Evolutionary conservation across 2,888 invertebrate species (phyloP).

Genomic region (Syrista parreyssii): DNA sequence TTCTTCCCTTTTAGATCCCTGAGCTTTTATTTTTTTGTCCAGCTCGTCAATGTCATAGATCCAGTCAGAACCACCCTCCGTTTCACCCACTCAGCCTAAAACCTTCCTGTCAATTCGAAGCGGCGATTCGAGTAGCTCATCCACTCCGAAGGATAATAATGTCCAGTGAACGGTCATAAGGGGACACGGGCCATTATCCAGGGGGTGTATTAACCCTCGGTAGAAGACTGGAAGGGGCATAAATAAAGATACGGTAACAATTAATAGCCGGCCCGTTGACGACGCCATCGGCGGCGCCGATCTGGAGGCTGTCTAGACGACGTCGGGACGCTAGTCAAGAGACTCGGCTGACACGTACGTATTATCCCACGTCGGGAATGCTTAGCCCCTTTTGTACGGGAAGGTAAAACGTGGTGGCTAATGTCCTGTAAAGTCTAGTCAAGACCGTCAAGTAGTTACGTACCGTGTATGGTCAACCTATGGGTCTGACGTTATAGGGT

Average conservation of each 20-base stretch:
- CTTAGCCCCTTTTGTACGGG: neutral
- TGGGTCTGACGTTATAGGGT: neutral
- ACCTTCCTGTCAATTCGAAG: neutral
- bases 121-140: neutral
- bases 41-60: neutral
- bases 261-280: slow-evolving; percentile 18
- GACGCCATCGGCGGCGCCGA: slow-evolving; percentile 18
- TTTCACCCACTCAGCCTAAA: neutral
- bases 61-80: neutral
- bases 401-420: neutral
- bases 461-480: neutral
- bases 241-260: slow-evolving; percentile 21
- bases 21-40: neutral
- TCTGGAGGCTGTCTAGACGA: slow-evolving; percentile 24
- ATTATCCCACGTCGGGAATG: neutral
- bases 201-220: slow-evolving; percentile 4
- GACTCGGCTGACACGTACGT: slow-evolving; percentile 16
- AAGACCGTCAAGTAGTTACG: neutral
- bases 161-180: neutral
- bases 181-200: slow-evolving; percentile 1
- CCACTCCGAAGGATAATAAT: neutral
- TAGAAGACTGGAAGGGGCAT: slow-evolving; percentile 24
- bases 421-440: neutral
- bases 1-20: neutral
- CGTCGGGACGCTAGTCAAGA: slow-evolving; percentile 21